These are phyloP conservation scores for Phengaris arion DNA, from an alignment of 2,888 invertebrate genomes.

Conservation along the genomic window DNA sequence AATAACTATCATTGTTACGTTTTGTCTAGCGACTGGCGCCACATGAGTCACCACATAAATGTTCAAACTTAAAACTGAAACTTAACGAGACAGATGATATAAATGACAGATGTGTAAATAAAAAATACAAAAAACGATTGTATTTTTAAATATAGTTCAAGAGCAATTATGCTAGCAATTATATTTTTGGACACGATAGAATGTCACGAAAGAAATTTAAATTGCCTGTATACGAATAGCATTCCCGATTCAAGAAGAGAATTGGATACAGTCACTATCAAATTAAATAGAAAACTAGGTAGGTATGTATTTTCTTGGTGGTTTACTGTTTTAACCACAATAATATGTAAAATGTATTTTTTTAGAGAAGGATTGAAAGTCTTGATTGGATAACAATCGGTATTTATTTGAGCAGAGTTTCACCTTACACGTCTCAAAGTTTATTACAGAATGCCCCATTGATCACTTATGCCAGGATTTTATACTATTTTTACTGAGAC, in stretches of 20 bases:
- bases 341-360: too few species aligned
- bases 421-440: too few species aligned
- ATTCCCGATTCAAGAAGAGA: neutral
- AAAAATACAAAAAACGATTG: neutral
- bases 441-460: too few species aligned
- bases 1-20: neutral
- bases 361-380: too few species aligned
- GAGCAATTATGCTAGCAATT: neutral
- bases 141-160: neutral
- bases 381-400: too few species aligned
- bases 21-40: slow-evolving; percentile 7
- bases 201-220: neutral
- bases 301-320: too few species aligned
- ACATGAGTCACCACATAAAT: neutral
- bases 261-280: neutral
- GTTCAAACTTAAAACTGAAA: neutral
- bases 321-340: too few species aligned
- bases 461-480: too few species aligned
- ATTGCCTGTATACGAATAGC: neutral
- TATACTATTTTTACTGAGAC: too few species aligned
- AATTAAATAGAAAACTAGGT: slow-evolving; percentile 7
- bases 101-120: neutral
- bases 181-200: neutral
- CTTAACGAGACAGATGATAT: neutral
- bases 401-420: too few species aligned